Evolutionary conservation across 2,797 vertebrate genomes (phyloP), one percentile per base, ranked within the genome.

Genomic region (Gymnothorax javanicus): DNA sequence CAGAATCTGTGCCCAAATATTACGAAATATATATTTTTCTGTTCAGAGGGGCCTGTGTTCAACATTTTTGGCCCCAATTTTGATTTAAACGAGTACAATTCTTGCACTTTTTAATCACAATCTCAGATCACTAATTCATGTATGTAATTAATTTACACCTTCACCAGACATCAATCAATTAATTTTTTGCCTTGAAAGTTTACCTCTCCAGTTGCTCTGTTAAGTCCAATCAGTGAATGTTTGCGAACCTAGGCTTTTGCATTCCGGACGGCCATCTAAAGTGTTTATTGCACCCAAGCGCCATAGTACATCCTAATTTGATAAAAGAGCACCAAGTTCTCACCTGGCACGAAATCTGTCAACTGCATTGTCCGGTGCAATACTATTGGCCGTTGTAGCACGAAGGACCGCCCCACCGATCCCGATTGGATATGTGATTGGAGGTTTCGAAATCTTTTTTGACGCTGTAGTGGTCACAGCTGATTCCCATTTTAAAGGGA

Each of bases 141-240:
- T 23, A 67, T 23, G 20, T 23, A 43, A 17, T 50, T 75, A 17
- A 17, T 73, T 17, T 33, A 12, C 13, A 4, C 25, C 11, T 33
- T 73, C 54, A 84, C 88, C 91, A 94, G 91, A 94, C 92, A 60
- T 33, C 87, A 88, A 88, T 94, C 91, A 92, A 93, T 94, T 92
- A 94, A 27, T 77, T 87, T 86, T 64, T 64, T 27, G 43, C 52
- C 67, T 64, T 73, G 52, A n/a, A 7, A 50, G 57, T 77, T 62
- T 58, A 82, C 84, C 33, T 86, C 3, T 27, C 33, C 69, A 43
- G 54, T 64, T 12, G 82, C 90, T 91, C 92, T 91, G 94, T 91
- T 75, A 91, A 88, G 88, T 89, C 82, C 25, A 82, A 60, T 84
- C 77, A 85, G 86, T 27, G 83, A 59, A 12, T 73, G 60, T 86